phyloP scores from a whole-genome alignment of 2,113 vertebrate species.

The Leptocoma aspasia region DNA sequence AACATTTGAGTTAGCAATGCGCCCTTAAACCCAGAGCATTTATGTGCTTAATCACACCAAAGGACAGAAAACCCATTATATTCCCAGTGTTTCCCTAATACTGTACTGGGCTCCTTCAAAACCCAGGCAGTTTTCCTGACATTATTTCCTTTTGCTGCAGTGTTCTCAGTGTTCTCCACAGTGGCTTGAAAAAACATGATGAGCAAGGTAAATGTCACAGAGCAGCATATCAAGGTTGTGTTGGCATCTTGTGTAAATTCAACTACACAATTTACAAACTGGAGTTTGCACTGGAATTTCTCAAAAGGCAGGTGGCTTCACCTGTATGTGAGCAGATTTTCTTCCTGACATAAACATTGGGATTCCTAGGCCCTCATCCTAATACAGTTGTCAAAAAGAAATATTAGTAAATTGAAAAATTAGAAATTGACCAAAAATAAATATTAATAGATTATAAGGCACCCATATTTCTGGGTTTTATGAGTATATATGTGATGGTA shows the following conservation, averaged over 20 bases:
- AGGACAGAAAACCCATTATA: background rate
- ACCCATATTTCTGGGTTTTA: background rate
- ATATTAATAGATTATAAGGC: background rate
- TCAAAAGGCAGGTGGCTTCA: background rate
- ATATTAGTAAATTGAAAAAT: background rate
- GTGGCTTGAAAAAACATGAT: background rate
- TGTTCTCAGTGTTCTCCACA: background rate
- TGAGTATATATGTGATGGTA: background rate
- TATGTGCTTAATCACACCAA: background rate
- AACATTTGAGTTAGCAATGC: background rate
- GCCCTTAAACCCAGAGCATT: background rate
- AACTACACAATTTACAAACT: background rate
- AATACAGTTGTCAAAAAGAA: background rate
- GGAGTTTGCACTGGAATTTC: background rate
- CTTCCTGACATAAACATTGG: background rate
- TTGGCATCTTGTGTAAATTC: background rate
- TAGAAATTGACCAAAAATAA: background rate
- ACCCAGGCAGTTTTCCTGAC: background rate
- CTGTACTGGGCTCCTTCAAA: background rate
- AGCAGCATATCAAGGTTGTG: background rate
- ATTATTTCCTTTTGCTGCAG: background rate
- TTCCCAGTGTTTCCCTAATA: background rate
- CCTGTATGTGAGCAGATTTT: background rate
- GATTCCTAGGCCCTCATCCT: background rate
- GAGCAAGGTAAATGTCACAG: background rate